Evolutionary conservation across 2,113 vertebrate genomes (phyloP).

Genomic region (Lasiurus cinereus): DNA sequence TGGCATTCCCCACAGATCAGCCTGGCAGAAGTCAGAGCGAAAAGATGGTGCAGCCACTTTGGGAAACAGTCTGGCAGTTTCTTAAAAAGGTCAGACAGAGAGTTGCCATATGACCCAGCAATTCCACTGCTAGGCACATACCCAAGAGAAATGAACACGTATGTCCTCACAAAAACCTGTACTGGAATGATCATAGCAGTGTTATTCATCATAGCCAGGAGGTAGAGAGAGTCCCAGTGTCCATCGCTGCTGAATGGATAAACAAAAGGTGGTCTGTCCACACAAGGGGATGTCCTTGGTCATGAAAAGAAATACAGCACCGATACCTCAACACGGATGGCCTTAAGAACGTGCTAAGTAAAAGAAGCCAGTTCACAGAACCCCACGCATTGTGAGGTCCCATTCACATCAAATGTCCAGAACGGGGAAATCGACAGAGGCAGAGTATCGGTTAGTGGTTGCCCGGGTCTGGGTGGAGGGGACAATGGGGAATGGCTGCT

Average conservation of each 20-base stretch:
- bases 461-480: not conserved
- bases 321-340: not conserved
- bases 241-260: not conserved
- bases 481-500: not conserved
- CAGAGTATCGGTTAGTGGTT: not conserved
- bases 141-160: not conserved
- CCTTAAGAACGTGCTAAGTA: not conserved
- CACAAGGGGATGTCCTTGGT: not conserved
- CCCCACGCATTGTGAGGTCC: no score
- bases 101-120: not conserved
- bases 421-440: not conserved
- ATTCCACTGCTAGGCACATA: not conserved
- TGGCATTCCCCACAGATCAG: not conserved
- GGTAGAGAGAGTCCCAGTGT: not conserved
- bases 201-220: not conserved
- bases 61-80: not conserved
- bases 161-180: not conserved
- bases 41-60: not conserved
- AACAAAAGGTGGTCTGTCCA: no score
- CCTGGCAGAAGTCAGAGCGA: not conserved
- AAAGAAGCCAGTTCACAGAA: not conserved
- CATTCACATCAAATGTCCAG: not conserved
- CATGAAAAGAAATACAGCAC: not conserved
- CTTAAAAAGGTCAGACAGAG: not conserved
- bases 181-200: rapidly evolving